These are phyloP conservation scores for Ellobius talpinus DNA, from an alignment of 2,113 vertebrate species.

Conservation along the genomic window DNA sequence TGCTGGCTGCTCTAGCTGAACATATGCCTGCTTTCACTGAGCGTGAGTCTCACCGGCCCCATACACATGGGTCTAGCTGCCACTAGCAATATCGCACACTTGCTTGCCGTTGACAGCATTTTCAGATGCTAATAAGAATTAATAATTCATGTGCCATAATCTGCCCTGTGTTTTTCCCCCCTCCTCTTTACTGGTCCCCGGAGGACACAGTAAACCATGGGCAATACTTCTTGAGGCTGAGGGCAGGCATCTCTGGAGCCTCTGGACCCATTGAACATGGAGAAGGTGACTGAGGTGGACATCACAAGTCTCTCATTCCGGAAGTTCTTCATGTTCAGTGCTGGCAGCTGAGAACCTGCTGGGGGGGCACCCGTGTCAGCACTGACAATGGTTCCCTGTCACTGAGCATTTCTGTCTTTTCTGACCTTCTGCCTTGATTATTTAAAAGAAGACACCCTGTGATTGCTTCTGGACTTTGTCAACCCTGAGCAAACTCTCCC, in stretches of 20 bases:
- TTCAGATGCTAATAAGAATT: constrained; percentile 60
- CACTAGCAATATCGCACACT: neutral
- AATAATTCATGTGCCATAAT: constrained; percentile 69
- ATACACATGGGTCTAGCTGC: neutral
- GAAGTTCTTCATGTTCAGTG: neutral
- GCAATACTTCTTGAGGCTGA: neutral
- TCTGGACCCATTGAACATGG: neutral
- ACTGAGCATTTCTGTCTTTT: constrained; percentile 76
- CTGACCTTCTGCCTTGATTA: constrained; percentile 71
- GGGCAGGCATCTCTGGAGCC: neutral
- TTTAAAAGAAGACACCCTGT: constrained; percentile 77
- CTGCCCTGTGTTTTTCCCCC: constrained; percentile 6
- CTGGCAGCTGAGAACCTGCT: constrained; percentile 41
- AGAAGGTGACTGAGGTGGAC: neutral
- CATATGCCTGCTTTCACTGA: neutral
- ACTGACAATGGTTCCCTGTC: constrained; percentile 67
- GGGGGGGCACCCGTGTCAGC: constrained; percentile 65
- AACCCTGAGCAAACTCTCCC: constrained; percentile 17
- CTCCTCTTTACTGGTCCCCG: neutral
- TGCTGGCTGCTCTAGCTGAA: neutral
- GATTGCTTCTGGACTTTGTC: constrained; percentile 72
- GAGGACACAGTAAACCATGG: neutral
- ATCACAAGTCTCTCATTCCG: neutral
- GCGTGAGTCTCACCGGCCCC: neutral
- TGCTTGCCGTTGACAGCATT: constrained; percentile 32